Evolutionary conservation across 2,113 vertebrate genomes (phyloP).

Genomic region (Lophochroa leadbeateri): DNA sequence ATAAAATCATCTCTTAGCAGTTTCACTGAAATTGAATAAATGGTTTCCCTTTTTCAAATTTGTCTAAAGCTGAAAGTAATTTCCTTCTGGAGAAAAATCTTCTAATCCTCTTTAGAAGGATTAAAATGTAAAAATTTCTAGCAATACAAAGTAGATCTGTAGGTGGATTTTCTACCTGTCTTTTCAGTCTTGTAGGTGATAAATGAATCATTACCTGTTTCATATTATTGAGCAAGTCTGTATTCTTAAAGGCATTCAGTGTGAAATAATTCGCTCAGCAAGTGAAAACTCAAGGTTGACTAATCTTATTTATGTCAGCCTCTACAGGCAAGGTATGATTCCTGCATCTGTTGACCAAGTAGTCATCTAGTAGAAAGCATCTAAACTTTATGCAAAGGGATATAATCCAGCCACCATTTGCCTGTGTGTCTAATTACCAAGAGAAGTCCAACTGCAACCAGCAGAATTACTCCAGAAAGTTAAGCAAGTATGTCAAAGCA

Average conservation of each 20-base stretch:
- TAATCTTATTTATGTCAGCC: neutral
- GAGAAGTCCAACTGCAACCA: neutral
- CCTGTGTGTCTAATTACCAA: neutral
- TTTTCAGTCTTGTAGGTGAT: conserved; percentile 12
- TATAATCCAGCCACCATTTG: neutral
- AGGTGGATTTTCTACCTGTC: conserved; percentile 33
- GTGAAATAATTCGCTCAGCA: neutral
- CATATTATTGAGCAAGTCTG: neutral
- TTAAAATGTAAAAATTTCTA: conserved; percentile 35
- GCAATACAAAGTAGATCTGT: neutral
- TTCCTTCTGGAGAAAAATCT: conserved; percentile 22
- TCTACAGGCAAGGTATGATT: neutral
- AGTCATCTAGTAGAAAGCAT: neutral
- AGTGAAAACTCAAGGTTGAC: neutral
- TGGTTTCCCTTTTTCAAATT: conserved; percentile 12
- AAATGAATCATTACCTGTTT: neutral
- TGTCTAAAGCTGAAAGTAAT: conserved; percentile 26
- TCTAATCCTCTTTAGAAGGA: conserved; percentile 10
- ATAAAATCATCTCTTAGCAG: conserved; percentile 11
- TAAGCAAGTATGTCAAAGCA: neutral
- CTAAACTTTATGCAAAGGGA: neutral
- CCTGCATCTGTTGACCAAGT: neutral
- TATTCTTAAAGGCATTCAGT: neutral
- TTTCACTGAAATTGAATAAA: neutral
- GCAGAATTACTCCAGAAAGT: neutral